phyloP scores from a whole-genome alignment of 1,140 invertebrate species.

The Andricus grossulariae region DNA sequence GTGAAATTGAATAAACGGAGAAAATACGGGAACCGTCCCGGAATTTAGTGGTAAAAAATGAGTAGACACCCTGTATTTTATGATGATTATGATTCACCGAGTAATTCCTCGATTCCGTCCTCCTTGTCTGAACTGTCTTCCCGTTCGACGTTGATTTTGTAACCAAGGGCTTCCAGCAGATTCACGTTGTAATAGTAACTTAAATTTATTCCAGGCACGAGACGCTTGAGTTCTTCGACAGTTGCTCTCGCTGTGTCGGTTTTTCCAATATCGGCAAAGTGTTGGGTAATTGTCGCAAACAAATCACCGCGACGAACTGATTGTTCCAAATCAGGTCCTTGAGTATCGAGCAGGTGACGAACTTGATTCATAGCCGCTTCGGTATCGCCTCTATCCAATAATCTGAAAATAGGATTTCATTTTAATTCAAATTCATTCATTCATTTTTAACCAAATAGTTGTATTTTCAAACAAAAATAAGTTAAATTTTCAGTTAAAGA shows the following conservation, averaged over 20 bases:
- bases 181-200: conserved; percentile 69
- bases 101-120: conserved; percentile 71
- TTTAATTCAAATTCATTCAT: not conserved
- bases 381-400: conserved; percentile 76
- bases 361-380: conserved; percentile 77
- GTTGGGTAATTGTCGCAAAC: conserved; percentile 76
- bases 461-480: too few species aligned
- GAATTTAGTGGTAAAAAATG: too few species aligned
- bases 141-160: conserved; percentile 64
- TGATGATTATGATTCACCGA: conserved; percentile 62
- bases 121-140: conserved; percentile 69
- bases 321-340: conserved; percentile 74
- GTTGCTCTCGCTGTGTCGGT: conserved; percentile 66
- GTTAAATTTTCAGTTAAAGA: too few species aligned
- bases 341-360: conserved; percentile 76
- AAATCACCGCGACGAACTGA: conserved; percentile 77
- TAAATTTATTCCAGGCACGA: conserved; percentile 72
- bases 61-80: too few species aligned
- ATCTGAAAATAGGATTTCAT: conserved; percentile 57
- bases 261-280: conserved; percentile 72
- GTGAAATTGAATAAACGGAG: too few species aligned
- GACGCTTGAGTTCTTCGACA: conserved; percentile 67
- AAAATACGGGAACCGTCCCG: too few species aligned
- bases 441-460: too few species aligned
- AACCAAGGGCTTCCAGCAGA: conserved; percentile 68